These are phyloP conservation scores for Pogonomyrmex californicus DNA, from an alignment of 1,140 invertebrate genomes.

Conservation along the genomic window DNA sequence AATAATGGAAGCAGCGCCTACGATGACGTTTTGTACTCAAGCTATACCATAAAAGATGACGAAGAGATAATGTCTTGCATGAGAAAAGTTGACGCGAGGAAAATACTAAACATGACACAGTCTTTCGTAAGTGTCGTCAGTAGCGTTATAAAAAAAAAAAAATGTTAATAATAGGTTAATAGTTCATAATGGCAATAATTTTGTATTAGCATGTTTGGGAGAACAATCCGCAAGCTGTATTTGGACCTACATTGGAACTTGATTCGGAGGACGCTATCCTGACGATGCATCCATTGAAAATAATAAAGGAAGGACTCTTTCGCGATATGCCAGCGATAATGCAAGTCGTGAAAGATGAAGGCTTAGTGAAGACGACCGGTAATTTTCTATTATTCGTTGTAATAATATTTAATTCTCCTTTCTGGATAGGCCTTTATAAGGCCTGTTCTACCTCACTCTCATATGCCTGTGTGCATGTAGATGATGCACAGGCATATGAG, in stretches of 20 bases:
- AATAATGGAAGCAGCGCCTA: too few species aligned
- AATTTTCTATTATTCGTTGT: constrained; percentile 46
- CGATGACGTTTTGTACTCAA: not conserved
- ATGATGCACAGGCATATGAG: too few species aligned
- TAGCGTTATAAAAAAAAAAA: not conserved
- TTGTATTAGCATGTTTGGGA: not conserved
- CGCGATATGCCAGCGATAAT: constrained; percentile 82
- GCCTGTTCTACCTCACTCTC: too few species aligned
- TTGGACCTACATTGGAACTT: constrained; percentile 80
- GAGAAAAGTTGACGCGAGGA: constrained; percentile 39
- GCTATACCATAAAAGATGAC: constrained; percentile 57
- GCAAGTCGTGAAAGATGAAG: constrained; percentile 80
- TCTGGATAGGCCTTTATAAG: too few species aligned
- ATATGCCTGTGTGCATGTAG: too few species aligned
- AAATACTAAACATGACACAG: not conserved
- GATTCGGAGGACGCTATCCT: constrained; percentile 79
- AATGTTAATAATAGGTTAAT: not conserved
- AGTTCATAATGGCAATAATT: not conserved
- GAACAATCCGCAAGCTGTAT: constrained; percentile 43
- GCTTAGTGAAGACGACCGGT: constrained; percentile 75
- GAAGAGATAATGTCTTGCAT: constrained; percentile 77
- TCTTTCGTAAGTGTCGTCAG: constrained; percentile 36
- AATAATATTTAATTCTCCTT: not conserved
- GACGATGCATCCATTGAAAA: constrained; percentile 75
- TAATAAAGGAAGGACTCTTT: constrained; percentile 71